Percentiles rank a stretch among this genome's conserved stretches.
phyloP scores from a whole-genome alignment of 2,113 vertebrate species.

The Fregata magnificens region DNA sequence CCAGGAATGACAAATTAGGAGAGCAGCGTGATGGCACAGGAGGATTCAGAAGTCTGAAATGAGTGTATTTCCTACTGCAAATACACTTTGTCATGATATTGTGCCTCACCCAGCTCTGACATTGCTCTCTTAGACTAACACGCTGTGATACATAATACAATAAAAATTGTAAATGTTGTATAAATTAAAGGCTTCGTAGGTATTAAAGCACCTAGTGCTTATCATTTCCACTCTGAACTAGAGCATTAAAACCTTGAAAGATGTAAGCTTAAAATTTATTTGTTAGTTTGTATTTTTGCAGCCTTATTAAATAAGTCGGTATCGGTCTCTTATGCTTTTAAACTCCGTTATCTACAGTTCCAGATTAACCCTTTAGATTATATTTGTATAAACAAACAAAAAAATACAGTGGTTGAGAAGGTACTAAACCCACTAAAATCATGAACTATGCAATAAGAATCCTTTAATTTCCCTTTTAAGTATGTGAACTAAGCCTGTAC shows the following conservation, averaged over 20 bases:
- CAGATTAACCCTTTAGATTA: background rate
- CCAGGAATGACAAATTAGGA: background rate
- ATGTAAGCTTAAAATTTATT: background rate
- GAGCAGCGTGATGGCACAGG: background rate
- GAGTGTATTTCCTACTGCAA: background rate
- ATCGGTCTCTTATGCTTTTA: background rate
- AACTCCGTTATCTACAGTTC: background rate
- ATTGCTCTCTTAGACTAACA: background rate
- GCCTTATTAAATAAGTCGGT: background rate
- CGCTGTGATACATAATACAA: accelerated
- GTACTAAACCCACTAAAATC: background rate
- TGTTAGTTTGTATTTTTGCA: background rate
- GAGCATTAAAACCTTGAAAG: background rate
- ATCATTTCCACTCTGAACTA: background rate
- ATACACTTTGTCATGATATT: background rate
- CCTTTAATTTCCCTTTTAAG: background rate
- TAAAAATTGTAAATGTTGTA: background rate
- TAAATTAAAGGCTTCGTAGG: background rate
- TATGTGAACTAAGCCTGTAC: background rate
- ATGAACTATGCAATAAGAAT: background rate
- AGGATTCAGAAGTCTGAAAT: background rate
- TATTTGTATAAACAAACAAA: background rate
- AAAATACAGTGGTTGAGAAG: background rate
- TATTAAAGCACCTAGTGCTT: background rate
- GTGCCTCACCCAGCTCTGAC: background rate